phyloP scores from a whole-genome alignment of 2,888 invertebrate genomes.

The Selenia dentaria region DNA sequence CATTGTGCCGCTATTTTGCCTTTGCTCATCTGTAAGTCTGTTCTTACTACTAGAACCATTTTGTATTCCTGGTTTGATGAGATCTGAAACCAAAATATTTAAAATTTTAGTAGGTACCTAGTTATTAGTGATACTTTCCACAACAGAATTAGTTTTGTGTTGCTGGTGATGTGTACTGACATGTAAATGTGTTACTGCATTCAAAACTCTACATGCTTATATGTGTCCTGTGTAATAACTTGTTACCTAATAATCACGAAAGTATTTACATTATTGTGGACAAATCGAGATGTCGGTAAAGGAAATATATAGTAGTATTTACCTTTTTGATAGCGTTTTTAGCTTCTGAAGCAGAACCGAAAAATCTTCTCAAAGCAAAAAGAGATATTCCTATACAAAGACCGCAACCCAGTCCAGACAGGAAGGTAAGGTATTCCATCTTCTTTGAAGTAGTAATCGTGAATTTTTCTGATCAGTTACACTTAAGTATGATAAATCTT shows the following conservation, averaged over 20 bases:
- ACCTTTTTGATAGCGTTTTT: conserved; percentile 24
- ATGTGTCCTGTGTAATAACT: too few relatives aligned
- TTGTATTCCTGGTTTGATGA: conserved; percentile 86
- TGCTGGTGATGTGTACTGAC: too few relatives aligned
- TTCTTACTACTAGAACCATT: conserved; percentile 93
- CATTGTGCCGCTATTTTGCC: conserved; percentile 98
- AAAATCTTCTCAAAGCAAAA: conserved; percentile 60
- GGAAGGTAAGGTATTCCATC: conserved; percentile 68
- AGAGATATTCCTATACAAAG: conserved; percentile 74
- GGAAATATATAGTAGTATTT: too few relatives aligned
- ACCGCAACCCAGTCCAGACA: conserved; percentile 74
- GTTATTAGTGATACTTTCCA: too few relatives aligned
- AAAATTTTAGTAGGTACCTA: too few relatives aligned
- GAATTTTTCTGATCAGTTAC: conserved; percentile 6
- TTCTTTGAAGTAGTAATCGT: conserved; percentile 62
- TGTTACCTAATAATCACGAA: too few relatives aligned
- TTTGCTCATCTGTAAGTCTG: conserved; percentile 97
- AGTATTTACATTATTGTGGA: too few relatives aligned
- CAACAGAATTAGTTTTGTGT: too few relatives aligned
- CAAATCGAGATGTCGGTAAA: too few relatives aligned
- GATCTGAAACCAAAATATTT: conserved; percentile 59
- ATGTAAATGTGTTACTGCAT: too few relatives aligned
- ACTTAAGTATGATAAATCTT: too few relatives aligned
- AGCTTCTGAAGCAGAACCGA: conserved; percentile 41
- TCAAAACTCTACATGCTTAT: too few relatives aligned